Evolutionary conservation across 2,113 vertebrate species (phyloP).

Genomic region (Lipophrys pholis): DNA sequence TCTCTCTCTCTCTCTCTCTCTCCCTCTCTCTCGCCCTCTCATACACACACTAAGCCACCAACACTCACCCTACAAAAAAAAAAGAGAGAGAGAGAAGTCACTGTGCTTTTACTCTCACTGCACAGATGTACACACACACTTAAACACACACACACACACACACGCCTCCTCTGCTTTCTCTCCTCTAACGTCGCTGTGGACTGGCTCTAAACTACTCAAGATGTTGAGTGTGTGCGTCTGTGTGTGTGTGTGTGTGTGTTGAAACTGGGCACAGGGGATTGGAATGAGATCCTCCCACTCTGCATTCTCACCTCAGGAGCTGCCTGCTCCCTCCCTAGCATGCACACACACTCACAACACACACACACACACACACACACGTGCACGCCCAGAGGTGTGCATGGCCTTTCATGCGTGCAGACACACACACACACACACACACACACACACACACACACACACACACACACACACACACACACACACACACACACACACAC

Average conservation of each 20-base stretch:
- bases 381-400: constrained; percentile 27
- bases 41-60: constrained; percentile 40
- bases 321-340: constrained; percentile 81
- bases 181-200: constrained; percentile 80
- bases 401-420: constrained; percentile 21
- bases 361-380: constrained; percentile 7
- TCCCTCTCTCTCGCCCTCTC: constrained; percentile 35
- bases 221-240: constrained; percentile 84
- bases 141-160: constrained; percentile 38
- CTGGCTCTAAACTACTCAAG: constrained; percentile 89
- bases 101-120: constrained; percentile 62
- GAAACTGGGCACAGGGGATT: constrained; percentile 89
- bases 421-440: constrained; percentile 30
- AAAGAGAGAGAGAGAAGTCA: constrained; percentile 34
- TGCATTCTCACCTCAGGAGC: constrained; percentile 88
- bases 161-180: constrained; percentile 65
- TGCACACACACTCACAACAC: constrained; percentile 67
- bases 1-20: constrained; percentile 18
- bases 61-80: constrained; percentile 27
- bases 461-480: constrained; percentile 24
- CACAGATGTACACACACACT: constrained; percentile 52
- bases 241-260: constrained; percentile 73
- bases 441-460: constrained; percentile 20
- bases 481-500: constrained; percentile 26
- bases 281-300: constrained; percentile 92